A percentile compares a stretch with the other conserved stretches of the same genome.
Evolutionary conservation across 2,888 invertebrate genomes (phyloP).

Genomic region (Drosophila picticornis): DNA sequence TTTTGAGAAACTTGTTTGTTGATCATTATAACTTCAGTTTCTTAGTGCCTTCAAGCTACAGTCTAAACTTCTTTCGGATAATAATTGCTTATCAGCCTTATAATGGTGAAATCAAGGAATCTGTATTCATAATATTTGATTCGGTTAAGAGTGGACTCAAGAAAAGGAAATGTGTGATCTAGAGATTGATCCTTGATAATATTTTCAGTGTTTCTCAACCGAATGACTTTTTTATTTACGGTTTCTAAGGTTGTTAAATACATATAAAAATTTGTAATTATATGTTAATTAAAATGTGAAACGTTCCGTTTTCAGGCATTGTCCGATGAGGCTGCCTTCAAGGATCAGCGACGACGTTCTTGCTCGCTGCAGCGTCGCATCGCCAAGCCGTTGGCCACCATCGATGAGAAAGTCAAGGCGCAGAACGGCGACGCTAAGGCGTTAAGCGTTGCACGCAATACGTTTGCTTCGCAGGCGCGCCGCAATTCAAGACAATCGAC

Average conservation of each 20-base stretch:
- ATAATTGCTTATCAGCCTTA: background rate
- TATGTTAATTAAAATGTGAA: background rate
- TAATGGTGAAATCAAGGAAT: background rate
- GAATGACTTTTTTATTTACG: too few species aligned
- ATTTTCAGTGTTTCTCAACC: too few species aligned
- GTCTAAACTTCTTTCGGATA: background rate
- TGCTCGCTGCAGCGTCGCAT: conserved; percentile 80
- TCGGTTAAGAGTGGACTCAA: too few species aligned
- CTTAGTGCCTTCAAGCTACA: background rate
- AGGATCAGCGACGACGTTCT: conserved; percentile 83
- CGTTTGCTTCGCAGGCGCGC: conserved; percentile 79
- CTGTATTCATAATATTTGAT: too few species aligned
- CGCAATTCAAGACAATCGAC: conserved; percentile 72
- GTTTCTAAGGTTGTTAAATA: background rate
- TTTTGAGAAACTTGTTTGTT: background rate
- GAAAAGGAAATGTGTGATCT: too few species aligned
- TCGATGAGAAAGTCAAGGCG: conserved; percentile 83
- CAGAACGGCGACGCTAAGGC: conserved; percentile 59
- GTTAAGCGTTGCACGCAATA: conserved; percentile 72
- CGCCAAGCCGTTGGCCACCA: conserved; percentile 84
- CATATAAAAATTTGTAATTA: background rate
- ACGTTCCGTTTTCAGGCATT: conserved; percentile 84
- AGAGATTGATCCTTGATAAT: too few species aligned
- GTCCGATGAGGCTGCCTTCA: conserved; percentile 86
- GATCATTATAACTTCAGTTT: background rate